Evolutionary conservation across 2,888 invertebrate species (phyloP).

Genomic region (Lepidocyrtoides sp.): DNA sequence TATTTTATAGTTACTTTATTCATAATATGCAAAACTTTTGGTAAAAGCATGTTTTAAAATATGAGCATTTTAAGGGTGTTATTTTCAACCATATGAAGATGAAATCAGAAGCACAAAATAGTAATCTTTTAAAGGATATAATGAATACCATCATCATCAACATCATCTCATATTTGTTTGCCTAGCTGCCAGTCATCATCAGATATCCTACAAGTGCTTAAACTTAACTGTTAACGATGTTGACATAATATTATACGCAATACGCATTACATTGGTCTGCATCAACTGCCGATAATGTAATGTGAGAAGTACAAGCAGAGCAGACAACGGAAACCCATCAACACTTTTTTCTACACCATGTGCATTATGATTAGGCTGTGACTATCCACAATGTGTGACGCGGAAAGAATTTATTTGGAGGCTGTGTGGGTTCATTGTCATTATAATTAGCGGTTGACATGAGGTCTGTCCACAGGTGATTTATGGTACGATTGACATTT

Average conservation of each 20-base stretch:
- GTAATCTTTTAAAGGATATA: not conserved
- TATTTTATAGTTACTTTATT: not conserved
- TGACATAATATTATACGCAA: not conserved
- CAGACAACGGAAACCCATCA: slow-evolving; percentile 2
- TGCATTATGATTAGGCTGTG: not conserved
- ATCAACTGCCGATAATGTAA: no score
- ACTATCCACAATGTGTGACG: not conserved
- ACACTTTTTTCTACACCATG: not conserved
- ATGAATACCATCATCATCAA: not conserved
- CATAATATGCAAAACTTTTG: not conserved
- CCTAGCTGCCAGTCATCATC: slow-evolving; percentile 20
- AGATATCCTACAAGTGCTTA: slow-evolving; percentile 66
- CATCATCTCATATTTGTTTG: not conserved
- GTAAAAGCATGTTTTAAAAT: not conserved
- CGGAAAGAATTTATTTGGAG: slow-evolving; percentile 51
- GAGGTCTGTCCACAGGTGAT: slow-evolving; percentile 69
- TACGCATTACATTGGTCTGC: no score
- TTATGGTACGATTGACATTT: slow-evolving; percentile 47
- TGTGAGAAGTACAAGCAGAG: not conserved
- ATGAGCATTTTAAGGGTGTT: not conserved
- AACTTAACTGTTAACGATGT: slow-evolving; percentile 1
- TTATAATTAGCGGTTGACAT: slow-evolving; percentile 76
- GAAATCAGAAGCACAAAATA: not conserved
- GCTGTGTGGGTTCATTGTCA: slow-evolving; percentile 72
- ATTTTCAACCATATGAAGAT: not conserved